Conservation (phyloP, 2,888 invertebrate species). For the Drymonia ruficornis region DNA sequence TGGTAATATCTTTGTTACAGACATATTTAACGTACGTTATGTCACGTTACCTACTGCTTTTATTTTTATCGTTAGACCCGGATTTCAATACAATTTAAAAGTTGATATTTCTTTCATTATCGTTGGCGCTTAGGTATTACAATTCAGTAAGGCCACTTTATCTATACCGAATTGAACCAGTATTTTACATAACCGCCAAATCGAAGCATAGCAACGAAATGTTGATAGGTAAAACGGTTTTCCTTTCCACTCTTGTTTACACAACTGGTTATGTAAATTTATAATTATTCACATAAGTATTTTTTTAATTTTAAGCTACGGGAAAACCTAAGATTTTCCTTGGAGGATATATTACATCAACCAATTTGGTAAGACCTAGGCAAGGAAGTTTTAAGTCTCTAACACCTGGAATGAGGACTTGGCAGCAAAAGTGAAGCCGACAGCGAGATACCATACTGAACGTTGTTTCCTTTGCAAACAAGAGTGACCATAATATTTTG, state of each 20-base stretch:
- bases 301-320: no score
- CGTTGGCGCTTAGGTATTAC: conserved; percentile 10
- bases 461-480: no score
- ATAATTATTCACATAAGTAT: neutral
- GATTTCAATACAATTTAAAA: conserved; percentile 21
- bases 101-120: conserved; percentile 19
- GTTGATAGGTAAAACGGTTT: conserved; percentile 2
- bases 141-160: conserved; percentile 5
- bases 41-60: conserved; percentile 6
- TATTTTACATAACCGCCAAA: neutral
- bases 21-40: conserved; percentile 3
- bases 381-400: no score
- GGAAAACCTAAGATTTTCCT: no score
- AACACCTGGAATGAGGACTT: no score
- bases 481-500: no score
- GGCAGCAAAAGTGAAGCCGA: no score
- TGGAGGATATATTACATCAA: no score
- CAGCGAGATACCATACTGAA: no score
- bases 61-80: conserved; percentile 19
- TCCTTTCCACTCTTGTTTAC: neutral
- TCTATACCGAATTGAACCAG: conserved; percentile 2
- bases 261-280: neutral
- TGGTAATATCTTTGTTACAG: no score
- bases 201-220: neutral
- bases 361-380: no score